These are phyloP conservation scores for Spheniscus mendiculus DNA, from an alignment of 2,113 vertebrate species.

Conservation along the genomic window DNA sequence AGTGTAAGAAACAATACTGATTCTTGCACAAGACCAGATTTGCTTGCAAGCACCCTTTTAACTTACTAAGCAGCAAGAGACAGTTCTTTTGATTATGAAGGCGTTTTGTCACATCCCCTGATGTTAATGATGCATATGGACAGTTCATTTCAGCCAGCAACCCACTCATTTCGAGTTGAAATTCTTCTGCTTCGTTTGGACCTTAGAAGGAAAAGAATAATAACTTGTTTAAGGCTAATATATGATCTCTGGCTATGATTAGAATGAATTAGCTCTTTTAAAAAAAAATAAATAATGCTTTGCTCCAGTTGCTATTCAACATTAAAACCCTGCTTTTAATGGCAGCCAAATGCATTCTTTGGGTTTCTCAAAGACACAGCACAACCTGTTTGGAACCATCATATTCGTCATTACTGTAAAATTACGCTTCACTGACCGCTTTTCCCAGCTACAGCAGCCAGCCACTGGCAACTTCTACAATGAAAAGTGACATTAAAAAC, in stretches of 20 bases:
- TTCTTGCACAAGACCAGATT: neutral
- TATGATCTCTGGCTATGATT: neutral
- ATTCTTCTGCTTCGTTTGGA: slow-evolving; percentile 91
- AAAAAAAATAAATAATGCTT: neutral
- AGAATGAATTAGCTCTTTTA: neutral
- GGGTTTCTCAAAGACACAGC: neutral
- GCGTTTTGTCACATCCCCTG: slow-evolving; percentile 90
- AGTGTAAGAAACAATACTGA: neutral
- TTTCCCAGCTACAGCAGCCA: neutral
- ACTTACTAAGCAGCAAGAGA: slow-evolving; percentile 93
- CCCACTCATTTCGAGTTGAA: slow-evolving; percentile 96
- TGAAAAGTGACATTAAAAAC: neutral
- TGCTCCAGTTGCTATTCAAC: neutral
- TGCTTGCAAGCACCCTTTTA: slow-evolving; percentile 12
- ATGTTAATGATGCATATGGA: slow-evolving; percentile 86
- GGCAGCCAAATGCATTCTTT: neutral
- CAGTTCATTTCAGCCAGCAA: slow-evolving; percentile 92
- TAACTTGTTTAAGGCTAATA: neutral
- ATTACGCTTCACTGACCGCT: neutral
- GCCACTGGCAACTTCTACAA: neutral
- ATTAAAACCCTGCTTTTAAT: neutral
- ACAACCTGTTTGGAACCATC: neutral
- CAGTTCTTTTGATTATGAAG: slow-evolving; percentile 90
- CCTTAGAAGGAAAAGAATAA: slow-evolving; percentile 70
- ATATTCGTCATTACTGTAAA: neutral